phyloP scores from a whole-genome alignment of 2,888 invertebrate genomes.

The Dinocampus coccinellae region DNA sequence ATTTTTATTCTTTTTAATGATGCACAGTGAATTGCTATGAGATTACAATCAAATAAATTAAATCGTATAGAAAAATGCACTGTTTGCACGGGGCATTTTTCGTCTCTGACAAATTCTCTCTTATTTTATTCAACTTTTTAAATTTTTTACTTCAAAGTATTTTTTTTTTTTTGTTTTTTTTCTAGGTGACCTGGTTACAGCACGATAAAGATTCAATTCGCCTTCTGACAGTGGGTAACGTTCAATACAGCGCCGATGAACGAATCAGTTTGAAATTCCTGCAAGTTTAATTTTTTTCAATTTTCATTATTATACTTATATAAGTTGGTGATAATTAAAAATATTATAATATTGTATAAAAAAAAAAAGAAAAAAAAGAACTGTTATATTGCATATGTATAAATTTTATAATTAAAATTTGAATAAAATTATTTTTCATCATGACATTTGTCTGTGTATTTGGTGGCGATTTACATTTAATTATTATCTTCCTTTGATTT shows the following conservation, averaged over 20 bases:
- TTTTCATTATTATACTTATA: constrained; percentile 5
- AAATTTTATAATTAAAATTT: too few relatives aligned
- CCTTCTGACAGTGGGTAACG: constrained; percentile 73
- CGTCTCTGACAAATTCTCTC: not conserved
- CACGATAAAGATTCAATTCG: constrained; percentile 73
- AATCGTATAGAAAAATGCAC: not conserved
- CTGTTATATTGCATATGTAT: too few relatives aligned
- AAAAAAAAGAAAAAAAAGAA: too few relatives aligned
- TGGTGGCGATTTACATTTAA: not conserved
- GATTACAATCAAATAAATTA: not conserved
- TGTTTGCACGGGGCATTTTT: not conserved
- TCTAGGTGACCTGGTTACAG: constrained; percentile 75
- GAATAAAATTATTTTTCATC: too few relatives aligned
- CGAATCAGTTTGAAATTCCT: constrained; percentile 74
- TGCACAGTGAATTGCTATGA: not conserved
- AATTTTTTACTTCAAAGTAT: constrained; percentile 1
- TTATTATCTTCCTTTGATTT: constrained; percentile 37
- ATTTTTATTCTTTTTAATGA: not conserved
- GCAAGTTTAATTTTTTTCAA: constrained; percentile 60
- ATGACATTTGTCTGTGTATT: not conserved
- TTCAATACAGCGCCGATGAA: constrained; percentile 74
- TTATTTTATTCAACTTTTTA: not conserved
- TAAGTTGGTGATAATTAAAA: too few relatives aligned
- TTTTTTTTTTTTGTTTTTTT: constrained; percentile 30
- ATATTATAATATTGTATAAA: too few relatives aligned